phyloP scores from a whole-genome alignment of 1,140 invertebrate genomes.

The Triops longicaudatus region DNA sequence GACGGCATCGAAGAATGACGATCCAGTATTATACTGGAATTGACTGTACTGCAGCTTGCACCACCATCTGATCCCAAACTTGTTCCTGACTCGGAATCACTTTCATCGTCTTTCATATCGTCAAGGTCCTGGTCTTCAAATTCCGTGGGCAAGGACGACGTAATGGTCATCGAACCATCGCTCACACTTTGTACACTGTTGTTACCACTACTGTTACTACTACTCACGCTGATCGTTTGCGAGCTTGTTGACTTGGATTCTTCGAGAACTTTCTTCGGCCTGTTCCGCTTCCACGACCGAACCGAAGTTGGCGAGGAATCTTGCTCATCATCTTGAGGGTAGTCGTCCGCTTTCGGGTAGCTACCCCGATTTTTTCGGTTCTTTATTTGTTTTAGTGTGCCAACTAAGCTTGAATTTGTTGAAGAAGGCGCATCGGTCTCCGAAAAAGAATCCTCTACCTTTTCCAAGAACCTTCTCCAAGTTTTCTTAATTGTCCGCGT shows the following conservation, averaged over 20 bases:
- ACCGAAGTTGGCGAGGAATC: background rate
- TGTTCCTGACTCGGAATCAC: background rate
- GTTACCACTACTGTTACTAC: background rate
- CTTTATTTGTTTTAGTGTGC: background rate
- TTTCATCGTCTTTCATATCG: background rate
- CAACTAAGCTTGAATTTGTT: constrained; percentile 18
- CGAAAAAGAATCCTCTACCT: constrained; percentile 29
- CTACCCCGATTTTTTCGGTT: background rate
- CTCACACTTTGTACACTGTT: background rate
- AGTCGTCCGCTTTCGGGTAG: background rate
- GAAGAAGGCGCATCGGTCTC: constrained; percentile 28
- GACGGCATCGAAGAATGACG: background rate
- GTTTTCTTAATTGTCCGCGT: constrained; percentile 27
- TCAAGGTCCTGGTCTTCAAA: background rate
- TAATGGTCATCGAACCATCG: constrained; percentile 1
- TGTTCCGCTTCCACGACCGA: background rate
- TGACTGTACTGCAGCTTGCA: background rate
- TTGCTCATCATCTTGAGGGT: background rate
- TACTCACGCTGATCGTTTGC: background rate
- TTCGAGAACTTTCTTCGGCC: background rate
- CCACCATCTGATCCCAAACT: background rate
- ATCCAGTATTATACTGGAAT: background rate
- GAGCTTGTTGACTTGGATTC: constrained; percentile 2
- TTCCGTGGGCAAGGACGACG: background rate
- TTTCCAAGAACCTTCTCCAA: constrained; percentile 25